A percentile compares a stretch with the other conserved stretches of the same genome.
Evolutionary conservation across 1,140 invertebrate genomes (phyloP).

Genomic region (Nasonia giraulti): DNA sequence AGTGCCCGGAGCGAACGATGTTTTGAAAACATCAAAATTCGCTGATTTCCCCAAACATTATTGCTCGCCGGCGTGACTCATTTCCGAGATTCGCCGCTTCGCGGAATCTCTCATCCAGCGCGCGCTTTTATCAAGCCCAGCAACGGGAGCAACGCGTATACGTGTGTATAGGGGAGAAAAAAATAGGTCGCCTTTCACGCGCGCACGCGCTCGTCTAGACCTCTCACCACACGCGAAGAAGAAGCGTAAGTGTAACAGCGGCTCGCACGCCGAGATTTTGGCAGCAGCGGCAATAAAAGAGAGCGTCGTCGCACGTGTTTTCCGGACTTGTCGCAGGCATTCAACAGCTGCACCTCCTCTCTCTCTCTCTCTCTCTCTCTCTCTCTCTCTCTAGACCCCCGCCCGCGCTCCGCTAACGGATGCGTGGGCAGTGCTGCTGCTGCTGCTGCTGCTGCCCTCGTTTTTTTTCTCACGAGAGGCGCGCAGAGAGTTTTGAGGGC

Average conservation of each 20-base stretch:
- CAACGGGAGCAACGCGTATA: background rate
- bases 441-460: background rate
- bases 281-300: conserved; percentile 1
- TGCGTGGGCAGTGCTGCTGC: background rate
- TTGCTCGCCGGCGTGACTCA: conserved; percentile 6
- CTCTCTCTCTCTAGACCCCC: background rate
- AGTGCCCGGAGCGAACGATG: background rate
- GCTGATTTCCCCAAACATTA: conserved; percentile 21
- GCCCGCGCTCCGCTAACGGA: background rate
- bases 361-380: background rate
- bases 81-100: conserved; percentile 16
- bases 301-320: conserved; percentile 13
- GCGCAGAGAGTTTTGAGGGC: background rate
- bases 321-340: conserved; percentile 17
- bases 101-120: no score
- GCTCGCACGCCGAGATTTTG: background rate
- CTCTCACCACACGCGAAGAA: background rate
- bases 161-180: background rate
- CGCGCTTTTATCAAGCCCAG: background rate
- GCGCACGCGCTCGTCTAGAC: background rate
- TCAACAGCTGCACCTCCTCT: conserved; percentile 30
- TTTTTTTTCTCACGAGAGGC: background rate
- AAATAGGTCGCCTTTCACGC: conserved; percentile 36
- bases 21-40: background rate
- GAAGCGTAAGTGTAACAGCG: background rate